These are phyloP conservation scores for Anabas testudineus DNA, from an alignment of 2,797 vertebrate species.

Conservation along the genomic window DNA sequence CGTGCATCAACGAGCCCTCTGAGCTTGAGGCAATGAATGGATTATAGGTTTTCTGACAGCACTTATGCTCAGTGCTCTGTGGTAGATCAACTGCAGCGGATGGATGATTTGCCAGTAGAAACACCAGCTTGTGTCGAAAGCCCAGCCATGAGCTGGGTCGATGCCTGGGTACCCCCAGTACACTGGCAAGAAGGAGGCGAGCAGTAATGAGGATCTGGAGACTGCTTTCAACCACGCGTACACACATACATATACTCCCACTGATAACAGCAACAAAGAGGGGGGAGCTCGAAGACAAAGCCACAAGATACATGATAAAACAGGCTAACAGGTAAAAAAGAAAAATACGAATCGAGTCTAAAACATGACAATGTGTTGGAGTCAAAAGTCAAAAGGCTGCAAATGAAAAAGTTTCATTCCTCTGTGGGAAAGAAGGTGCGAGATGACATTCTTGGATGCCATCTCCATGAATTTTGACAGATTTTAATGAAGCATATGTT, in stretches of 20 bases:
- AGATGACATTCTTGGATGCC: conserved; percentile 62
- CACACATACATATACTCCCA: conserved; percentile 18
- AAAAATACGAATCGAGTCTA: conserved; percentile 10
- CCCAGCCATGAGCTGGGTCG: conserved; percentile 67
- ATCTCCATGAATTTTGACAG: conserved; percentile 69
- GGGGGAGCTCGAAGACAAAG: conserved; percentile 27
- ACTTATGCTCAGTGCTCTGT: conserved; percentile 46
- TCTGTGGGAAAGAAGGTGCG: conserved; percentile 52
- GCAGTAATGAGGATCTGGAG: conserved; percentile 77
- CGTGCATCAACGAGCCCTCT: conserved; percentile 18
- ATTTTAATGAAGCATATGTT: conserved; percentile 87
- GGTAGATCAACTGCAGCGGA: conserved; percentile 39
- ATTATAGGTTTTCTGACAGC: conserved; percentile 49
- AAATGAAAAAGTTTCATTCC: conserved; percentile 58
- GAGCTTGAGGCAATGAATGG: conserved; percentile 38
- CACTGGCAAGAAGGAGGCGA: conserved; percentile 61
- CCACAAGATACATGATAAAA: conserved; percentile 3
- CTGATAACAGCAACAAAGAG: conserved; percentile 20
- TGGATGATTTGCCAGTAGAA: conserved; percentile 49
- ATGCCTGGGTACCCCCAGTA: conserved; percentile 61
- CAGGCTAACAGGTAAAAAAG: not conserved
- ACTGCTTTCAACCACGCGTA: conserved; percentile 39
- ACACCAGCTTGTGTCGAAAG: conserved; percentile 58
- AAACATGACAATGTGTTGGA: conserved; percentile 3
- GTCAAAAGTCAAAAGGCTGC: conserved; percentile 47